phyloP scores from a whole-genome alignment of 2,113 vertebrate genomes.

The Micronisus gabar region DNA sequence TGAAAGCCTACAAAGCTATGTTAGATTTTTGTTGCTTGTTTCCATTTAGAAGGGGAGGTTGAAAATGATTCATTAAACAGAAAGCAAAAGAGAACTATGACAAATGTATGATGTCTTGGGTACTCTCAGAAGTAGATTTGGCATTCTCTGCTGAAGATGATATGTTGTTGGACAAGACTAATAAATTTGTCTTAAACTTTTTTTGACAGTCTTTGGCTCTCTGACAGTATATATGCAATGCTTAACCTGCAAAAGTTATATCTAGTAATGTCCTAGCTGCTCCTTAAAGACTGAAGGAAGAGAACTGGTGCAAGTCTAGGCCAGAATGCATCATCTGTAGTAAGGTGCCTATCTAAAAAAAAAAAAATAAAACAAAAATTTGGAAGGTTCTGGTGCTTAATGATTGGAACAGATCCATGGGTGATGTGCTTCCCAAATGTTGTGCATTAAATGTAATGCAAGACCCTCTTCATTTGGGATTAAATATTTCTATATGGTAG shows the following conservation, averaged over 20 bases:
- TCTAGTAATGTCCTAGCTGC: not conserved
- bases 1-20: not conserved
- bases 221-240: not conserved
- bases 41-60: not conserved
- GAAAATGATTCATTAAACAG: not conserved
- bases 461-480: not conserved
- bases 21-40: not conserved
- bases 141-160: not conserved
- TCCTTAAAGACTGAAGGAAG: not conserved
- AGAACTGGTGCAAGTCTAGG: not conserved
- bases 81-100: not conserved
- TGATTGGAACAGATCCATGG: not conserved
- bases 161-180: not conserved
- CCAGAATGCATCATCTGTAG: not conserved
- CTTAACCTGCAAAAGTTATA: not conserved
- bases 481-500: not conserved
- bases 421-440: not conserved
- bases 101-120: not conserved
- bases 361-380: not conserved
- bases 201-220: not conserved
- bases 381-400: not conserved
- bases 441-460: not conserved
- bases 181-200: not conserved
- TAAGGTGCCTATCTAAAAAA: not conserved
- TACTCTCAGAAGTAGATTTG: not conserved